A percentile compares a stretch with the other conserved stretches of the same genome.
phyloP scores from a whole-genome alignment of 2,113 vertebrate genomes.

The Xiphophorus couchianus region DNA sequence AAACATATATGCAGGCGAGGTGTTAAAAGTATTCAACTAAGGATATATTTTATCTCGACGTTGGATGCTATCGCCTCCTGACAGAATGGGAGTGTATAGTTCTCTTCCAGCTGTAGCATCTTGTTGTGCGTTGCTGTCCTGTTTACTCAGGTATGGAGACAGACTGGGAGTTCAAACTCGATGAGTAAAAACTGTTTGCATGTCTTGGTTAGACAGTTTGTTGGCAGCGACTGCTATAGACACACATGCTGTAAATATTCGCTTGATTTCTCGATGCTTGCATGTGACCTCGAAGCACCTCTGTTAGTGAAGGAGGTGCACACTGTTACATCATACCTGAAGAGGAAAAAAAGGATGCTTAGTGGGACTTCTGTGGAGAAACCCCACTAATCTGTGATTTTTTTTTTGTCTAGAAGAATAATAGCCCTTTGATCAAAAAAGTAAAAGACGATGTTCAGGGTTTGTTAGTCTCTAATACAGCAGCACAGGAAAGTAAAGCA shows the following conservation, averaged over 20 bases:
- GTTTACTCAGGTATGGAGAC: not conserved
- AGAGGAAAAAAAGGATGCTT: not conserved
- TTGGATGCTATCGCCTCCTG: not conserved
- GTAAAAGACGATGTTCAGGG: too few relatives aligned
- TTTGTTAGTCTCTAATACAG: too few relatives aligned
- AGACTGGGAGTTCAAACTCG: not conserved
- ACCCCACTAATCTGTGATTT: too few relatives aligned
- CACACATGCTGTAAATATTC: not conserved
- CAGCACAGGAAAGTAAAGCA: too few relatives aligned
- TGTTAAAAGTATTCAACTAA: not conserved
- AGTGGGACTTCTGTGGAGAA: not conserved
- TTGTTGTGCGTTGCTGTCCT: not conserved
- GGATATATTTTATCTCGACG: not conserved
- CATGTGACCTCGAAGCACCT: not conserved
- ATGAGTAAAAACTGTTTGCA: not conserved
- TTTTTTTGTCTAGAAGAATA: too few relatives aligned
- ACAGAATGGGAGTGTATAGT: not conserved
- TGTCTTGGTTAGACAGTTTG: not conserved
- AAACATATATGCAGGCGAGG: not conserved
- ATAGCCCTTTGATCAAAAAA: too few relatives aligned
- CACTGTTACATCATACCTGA: not conserved
- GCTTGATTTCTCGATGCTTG: not conserved
- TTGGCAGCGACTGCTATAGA: not conserved
- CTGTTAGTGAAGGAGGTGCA: not conserved
- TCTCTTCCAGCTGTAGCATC: not conserved